Percentiles rank a stretch among this genome's conserved stretches.
These are phyloP conservation scores for Vulpes ferrilata DNA, from an alignment of 2,113 vertebrate genomes.

Conservation along the genomic window DNA sequence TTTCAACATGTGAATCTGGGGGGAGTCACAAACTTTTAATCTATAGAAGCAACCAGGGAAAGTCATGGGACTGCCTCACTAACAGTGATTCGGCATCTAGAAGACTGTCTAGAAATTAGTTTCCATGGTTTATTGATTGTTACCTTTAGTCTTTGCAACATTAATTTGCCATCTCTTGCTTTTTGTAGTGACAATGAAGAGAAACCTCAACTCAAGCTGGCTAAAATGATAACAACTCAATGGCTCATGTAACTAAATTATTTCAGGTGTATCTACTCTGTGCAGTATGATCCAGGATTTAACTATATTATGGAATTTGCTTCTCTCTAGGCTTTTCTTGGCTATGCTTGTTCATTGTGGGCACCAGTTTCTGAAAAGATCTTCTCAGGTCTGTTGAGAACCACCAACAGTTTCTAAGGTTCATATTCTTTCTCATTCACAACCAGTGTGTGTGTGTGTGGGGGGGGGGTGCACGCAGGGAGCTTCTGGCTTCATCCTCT, in stretches of 20 bases:
- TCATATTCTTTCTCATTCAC: neutral
- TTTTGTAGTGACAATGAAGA: neutral
- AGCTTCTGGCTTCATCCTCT: neutral
- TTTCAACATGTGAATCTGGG: neutral
- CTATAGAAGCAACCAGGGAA: neutral
- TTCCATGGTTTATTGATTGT: neutral
- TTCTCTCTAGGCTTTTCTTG: neutral
- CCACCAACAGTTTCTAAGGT: neutral
- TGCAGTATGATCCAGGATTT: neutral
- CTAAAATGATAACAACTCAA: neutral
- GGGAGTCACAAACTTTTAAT: neutral
- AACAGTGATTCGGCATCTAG: neutral
- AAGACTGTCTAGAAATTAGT: neutral
- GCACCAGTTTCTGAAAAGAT: neutral
- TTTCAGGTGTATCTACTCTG: neutral
- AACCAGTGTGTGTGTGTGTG: neutral
- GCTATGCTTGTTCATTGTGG: neutral
- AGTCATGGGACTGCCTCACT: neutral
- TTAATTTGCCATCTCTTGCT: neutral
- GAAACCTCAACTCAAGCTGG: neutral
- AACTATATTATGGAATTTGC: neutral
- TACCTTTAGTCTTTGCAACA: neutral
- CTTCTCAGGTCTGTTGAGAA: neutral
- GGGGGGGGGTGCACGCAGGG: rapidly evolving
- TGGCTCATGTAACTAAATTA: neutral